These are phyloP conservation scores for Drosophila tripunctata DNA, from an alignment of 2,888 invertebrate genomes.

Conservation along the genomic window DNA sequence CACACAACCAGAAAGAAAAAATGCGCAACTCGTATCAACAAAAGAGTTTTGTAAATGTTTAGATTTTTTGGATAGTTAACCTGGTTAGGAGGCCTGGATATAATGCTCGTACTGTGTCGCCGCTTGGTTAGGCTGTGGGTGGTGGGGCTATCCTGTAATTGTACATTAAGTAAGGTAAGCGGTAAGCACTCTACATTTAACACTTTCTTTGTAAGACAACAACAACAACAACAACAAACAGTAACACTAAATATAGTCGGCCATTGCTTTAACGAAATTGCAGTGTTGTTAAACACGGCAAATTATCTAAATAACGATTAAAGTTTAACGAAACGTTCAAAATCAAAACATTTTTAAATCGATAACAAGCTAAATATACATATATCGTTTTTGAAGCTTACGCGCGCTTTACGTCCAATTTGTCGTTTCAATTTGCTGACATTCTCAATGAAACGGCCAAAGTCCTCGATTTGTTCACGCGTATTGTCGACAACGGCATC, in stretches of 20 bases:
- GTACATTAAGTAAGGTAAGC: slow-evolving; percentile 68
- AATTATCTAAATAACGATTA: slow-evolving; percentile 31
- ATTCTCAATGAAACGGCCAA: slow-evolving; percentile 92
- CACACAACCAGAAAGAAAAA: slow-evolving; percentile 19
- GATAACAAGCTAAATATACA: slow-evolving; percentile 4
- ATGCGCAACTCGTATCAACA: slow-evolving; percentile 29
- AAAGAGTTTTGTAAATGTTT: slow-evolving; percentile 15
- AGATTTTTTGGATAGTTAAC: slow-evolving; percentile 75
- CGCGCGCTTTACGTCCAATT: slow-evolving; percentile 90
- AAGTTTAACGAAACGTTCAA: slow-evolving; percentile 26
- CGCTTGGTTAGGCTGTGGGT: slow-evolving; percentile 88
- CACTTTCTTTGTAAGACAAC: slow-evolving; percentile 15
- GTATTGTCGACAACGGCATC: slow-evolving; percentile 85
- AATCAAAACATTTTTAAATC: slow-evolving; percentile 22
- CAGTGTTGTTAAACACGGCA: slow-evolving; percentile 17
- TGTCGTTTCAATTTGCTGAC: slow-evolving; percentile 95
- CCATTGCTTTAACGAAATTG: too few relatives aligned
- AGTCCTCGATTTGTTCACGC: slow-evolving; percentile 88
- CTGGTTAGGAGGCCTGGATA: slow-evolving; percentile 85
- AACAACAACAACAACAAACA: slow-evolving; percentile 15
- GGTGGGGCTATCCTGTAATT: slow-evolving; percentile 86
- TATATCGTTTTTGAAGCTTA: slow-evolving; percentile 85
- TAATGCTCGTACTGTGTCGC: slow-evolving; percentile 89
- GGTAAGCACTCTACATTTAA: slow-evolving; percentile 53
- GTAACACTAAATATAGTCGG: slow-evolving; percentile 6